Base-by-base conservation (phyloP, 2,113 vertebrate species). In the Cyphomyrus plagiostoma region DNA sequence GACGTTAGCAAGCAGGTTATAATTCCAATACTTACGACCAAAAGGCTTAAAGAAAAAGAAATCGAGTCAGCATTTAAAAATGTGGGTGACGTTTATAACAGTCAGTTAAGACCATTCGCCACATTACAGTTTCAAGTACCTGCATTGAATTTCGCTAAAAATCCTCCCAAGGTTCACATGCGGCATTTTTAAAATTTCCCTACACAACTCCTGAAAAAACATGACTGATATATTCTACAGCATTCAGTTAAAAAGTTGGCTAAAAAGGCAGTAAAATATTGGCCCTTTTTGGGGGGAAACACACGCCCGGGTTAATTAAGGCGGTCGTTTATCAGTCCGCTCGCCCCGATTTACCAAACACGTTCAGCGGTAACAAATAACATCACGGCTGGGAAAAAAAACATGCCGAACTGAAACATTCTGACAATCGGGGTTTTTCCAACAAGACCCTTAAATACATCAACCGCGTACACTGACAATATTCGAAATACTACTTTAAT, bases 221-320 rank as follows among this genome's bases (percentile, higher is more conserved):
- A 85, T 13, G 19, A 49, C 49, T 13, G 23, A 86, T 11, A 49
- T 77, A 23, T 77, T 88, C 45, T 35, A 19, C 66, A 30, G 26
- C 23, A 42, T 4, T 50, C n/a, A 49, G 8, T 70, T 30, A 30
- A 70, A 70, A 70, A 83, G 88, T 84, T 89, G 50, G 50, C 80
- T 77, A 62, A 84, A 50, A 53, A 84, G 74, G 80, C 39, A 23
- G 80, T 89, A 85, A 89, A 85, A 53, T 39, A 83, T 23, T 88
- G 87, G 87, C 56, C 45, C 23, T 42, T 62, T 74, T 42, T 23
- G 17, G n/a, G 7, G 9, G 62, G 1, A 48, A 50, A 77, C 39
- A 89, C 70, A 89, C 11, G 70, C 13, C 46, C 45, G 70, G 9
- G 26, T 53, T 89, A 35, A 80, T 52, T 82, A 39, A 39, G 19